These are phyloP conservation scores for Acrocephalus scirpaceus DNA, from an alignment of 2,797 vertebrate genomes.

Conservation along the genomic window DNA sequence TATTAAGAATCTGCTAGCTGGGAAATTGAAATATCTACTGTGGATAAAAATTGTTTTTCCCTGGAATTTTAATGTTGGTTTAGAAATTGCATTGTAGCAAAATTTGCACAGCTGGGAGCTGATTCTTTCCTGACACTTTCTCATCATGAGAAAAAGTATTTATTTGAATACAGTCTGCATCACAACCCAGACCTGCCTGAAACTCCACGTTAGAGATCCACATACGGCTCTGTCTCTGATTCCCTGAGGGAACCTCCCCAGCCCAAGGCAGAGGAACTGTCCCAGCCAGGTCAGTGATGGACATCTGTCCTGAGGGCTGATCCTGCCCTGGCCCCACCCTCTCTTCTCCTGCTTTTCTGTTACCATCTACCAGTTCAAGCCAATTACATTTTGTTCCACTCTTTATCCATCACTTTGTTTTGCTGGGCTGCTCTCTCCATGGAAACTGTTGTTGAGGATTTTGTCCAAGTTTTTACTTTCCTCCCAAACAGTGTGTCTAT, in stretches of 20 bases:
- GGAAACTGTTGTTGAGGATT: not conserved
- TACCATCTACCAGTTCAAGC: not conserved
- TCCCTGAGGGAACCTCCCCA: rapidly evolving
- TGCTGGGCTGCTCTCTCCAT: not conserved
- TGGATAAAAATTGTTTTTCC: not conserved
- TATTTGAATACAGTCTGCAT: not conserved
- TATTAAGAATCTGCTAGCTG: not conserved
- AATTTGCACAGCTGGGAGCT: not conserved
- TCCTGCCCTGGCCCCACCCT: rapidly evolving
- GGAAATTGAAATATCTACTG: not conserved
- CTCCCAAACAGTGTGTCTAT: not conserved
- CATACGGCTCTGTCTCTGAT: not conserved
- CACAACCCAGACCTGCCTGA: not conserved
- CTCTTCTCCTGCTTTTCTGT: not conserved
- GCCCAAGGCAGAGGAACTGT: not conserved
- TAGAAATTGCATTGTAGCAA: not conserved
- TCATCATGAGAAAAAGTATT: not conserved
- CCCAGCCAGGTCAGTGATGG: not conserved
- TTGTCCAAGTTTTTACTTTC: not conserved
- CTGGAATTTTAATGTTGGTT: not conserved
- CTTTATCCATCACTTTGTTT: not conserved
- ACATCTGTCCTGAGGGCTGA: rapidly evolving
- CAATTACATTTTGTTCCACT: not conserved
- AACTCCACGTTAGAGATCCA: not conserved
- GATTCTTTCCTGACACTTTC: not conserved